A percentile compares a stretch with the other conserved stretches of the same genome.
phyloP scores from a whole-genome alignment of 2,113 vertebrate genomes.

The Dipodomys spectabilis region DNA sequence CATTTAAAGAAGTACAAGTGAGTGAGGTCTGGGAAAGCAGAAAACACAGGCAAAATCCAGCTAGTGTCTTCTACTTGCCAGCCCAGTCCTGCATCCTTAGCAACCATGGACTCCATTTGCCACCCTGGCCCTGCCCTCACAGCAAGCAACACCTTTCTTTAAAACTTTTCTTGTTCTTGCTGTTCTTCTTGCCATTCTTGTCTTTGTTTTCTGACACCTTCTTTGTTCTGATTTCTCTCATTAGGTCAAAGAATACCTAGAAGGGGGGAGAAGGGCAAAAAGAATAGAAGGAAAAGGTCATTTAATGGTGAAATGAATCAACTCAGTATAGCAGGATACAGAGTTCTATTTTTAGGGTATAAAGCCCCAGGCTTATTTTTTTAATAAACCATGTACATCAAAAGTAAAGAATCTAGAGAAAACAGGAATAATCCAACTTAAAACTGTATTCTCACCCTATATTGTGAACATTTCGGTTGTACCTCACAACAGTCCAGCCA shows the following conservation, averaged over 20 bases:
- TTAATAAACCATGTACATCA: background rate
- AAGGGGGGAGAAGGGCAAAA: constrained; percentile 38
- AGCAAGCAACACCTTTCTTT: constrained; percentile 95
- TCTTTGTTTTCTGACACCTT: constrained; percentile 98
- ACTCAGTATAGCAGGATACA: background rate
- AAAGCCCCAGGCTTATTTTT: background rate
- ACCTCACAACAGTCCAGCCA: background rate
- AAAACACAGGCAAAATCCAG: constrained; percentile 27
- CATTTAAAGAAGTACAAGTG: constrained; percentile 80
- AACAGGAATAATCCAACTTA: background rate
- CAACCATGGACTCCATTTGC: constrained; percentile 50
- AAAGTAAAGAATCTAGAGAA: constrained; percentile 11
- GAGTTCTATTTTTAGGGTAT: background rate
- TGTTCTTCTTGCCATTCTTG: constrained; percentile 95
- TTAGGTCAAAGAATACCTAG: constrained; percentile 98
- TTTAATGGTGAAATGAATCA: background rate
- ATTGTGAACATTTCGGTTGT: background rate
- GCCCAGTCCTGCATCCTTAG: constrained; percentile 78
- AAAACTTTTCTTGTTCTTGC: constrained; percentile 97
- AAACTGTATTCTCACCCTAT: background rate
- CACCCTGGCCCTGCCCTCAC: constrained; percentile 85
- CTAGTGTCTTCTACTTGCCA: constrained; percentile 73
- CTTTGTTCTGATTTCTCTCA: constrained; percentile 97
- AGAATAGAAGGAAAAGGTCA: background rate
- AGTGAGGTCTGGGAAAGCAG: constrained; percentile 45